Conservation (phyloP, 2,113 vertebrate species). For the Sphaerodactylus townsendi region DNA sequence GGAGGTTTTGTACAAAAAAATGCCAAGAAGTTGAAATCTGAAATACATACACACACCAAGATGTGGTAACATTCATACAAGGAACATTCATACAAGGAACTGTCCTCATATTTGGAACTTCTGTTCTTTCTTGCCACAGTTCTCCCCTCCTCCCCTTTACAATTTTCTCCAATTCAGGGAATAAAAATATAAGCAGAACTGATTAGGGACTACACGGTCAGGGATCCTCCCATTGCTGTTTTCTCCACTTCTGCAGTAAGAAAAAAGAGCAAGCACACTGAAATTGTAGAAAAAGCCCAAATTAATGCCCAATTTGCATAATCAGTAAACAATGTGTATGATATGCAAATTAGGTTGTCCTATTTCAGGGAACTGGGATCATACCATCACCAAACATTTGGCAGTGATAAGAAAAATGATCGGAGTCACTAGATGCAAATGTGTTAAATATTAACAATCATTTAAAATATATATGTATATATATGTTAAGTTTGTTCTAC, state of each 20-base stretch:
- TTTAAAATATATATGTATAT: neutral
- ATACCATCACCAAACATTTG: neutral
- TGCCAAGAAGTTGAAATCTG: neutral
- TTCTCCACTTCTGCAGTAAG: neutral
- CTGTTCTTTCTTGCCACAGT: neutral
- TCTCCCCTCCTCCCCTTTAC: neutral
- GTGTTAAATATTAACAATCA: neutral
- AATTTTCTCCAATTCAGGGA: no score
- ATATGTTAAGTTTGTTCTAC: accelerated
- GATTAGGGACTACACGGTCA: neutral
- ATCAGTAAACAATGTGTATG: neutral
- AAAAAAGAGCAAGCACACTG: neutral
- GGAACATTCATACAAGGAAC: neutral
- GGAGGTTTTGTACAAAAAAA: neutral
- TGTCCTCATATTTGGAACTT: neutral
- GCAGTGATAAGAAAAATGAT: neutral
- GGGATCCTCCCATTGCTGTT: neutral
- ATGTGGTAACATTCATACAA: no score
- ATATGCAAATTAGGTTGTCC: neutral
- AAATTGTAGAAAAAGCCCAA: neutral
- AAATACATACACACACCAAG: neutral
- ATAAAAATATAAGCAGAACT: neutral
- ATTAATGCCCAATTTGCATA: neutral
- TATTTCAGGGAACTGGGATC: neutral
- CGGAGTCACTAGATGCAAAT: neutral